Base-by-base conservation (phyloP, 2,797 vertebrate genomes). In the Odontamblyopus rebecca region DNA sequence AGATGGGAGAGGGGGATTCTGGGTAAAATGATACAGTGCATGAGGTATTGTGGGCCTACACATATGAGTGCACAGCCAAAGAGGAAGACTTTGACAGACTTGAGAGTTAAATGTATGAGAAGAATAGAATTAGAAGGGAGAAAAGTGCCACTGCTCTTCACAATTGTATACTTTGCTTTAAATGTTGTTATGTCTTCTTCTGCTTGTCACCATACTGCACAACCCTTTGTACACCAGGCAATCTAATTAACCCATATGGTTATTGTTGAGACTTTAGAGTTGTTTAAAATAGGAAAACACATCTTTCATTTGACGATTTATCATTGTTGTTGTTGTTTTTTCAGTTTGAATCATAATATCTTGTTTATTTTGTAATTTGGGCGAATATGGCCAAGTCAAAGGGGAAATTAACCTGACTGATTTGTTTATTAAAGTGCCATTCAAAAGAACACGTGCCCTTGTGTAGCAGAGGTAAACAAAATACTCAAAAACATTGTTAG, bases 201-300 rank as follows among this genome's bases (percentile, higher is more conserved):
- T 8, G 13, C 77, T 70, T 78, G 75, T 73, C n/a, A 3, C 68
- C 75, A 77, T 68, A 59, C 73, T 68, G 70, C 73, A 70, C 80
- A 84, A 72, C 77, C 62, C 72, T 89, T 85, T 80, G 78, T 61
- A 82, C 57, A 77, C 70, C 68, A 90, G 93, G 92, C 92, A 73
- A 72, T 87, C 93, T 94, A 94, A 95, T 94, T 94, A 94, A 93
- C 73, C 15, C 70, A 78, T 69, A 71, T 62, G 60, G 71, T 73
- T 15, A 11, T 62, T 74, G 9, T 54, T 66, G 67, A 50, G 23
- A 9, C 6, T 1, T 19, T 63, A 8, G 19, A 63, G 32, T 6
- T 66, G 63, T 66, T 50, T 50, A 44, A 64, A 64, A 15, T 23
- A 0, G 27, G 61, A 41, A 44, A 64, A 44, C 12, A 44, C 19